A percentile compares a stretch with the other conserved stretches of the same genome.
Evolutionary conservation across 2,113 vertebrate species (phyloP).

Genomic region (Nannospalax galili): DNA sequence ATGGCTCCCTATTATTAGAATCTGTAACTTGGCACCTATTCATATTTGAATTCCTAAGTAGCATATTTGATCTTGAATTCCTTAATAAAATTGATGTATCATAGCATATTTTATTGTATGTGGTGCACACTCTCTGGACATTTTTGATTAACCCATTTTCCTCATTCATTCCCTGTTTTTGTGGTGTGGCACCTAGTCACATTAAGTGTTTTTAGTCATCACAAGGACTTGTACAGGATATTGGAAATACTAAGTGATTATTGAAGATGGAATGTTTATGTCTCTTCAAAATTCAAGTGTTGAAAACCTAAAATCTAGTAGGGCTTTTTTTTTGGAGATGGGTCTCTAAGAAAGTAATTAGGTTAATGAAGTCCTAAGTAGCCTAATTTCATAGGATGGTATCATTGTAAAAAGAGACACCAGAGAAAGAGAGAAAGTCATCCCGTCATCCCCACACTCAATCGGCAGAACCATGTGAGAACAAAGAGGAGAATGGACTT

Average conservation of each 20-base stretch:
- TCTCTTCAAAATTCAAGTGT: background rate
- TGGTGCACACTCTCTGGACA: background rate
- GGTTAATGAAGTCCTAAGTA: background rate
- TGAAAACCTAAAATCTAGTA: background rate
- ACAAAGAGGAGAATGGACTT: background rate
- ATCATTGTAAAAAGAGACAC: background rate
- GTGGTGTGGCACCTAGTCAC: background rate
- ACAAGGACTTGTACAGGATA: background rate
- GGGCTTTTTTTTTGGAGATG: background rate
- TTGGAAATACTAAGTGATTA: background rate
- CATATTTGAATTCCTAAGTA: constrained; percentile 36
- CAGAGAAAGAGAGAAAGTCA: background rate
- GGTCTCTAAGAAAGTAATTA: background rate
- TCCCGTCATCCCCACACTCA: too few relatives aligned
- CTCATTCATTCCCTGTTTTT: background rate
- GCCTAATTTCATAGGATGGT: background rate
- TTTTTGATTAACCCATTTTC: background rate
- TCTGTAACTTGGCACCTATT: background rate
- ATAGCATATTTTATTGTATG: background rate
- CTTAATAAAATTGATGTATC: background rate
- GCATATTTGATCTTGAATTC: background rate
- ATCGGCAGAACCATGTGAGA: background rate
- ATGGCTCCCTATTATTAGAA: background rate
- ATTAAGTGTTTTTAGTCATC: background rate
- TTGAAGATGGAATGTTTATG: background rate